Evolutionary conservation across 2,888 invertebrate genomes (phyloP).

Genomic region (Pecten maximus): DNA sequence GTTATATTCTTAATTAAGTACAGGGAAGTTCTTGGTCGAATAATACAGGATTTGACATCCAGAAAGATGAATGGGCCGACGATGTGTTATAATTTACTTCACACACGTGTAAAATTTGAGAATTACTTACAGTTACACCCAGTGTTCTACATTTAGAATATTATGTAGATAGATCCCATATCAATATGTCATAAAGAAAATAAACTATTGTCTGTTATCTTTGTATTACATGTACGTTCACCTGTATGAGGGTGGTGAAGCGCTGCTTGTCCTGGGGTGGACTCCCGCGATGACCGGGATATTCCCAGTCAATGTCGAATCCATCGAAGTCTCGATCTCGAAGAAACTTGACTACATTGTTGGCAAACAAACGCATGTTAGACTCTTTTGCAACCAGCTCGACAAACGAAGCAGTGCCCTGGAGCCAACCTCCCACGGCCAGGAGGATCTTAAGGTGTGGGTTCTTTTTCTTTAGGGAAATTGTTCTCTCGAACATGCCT

Average conservation of each 20-base stretch:
- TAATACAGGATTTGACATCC: no score
- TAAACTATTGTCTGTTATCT: no score
- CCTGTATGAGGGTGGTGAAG: constrained; percentile 62
- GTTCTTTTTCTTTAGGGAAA: constrained; percentile 46
- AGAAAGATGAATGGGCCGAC: no score
- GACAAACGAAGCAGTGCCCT: constrained; percentile 87
- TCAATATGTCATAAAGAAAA: no score
- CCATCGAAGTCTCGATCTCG: constrained; percentile 88
- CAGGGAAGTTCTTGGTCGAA: no score
- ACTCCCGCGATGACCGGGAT: constrained; percentile 85
- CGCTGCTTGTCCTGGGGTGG: constrained; percentile 67
- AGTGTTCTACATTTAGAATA: no score
- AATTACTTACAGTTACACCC: no score
- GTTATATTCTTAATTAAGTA: no score
- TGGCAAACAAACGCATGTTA: constrained; percentile 46
- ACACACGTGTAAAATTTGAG: no score
- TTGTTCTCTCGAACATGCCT: constrained; percentile 43
- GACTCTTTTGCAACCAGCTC: constrained; percentile 49
- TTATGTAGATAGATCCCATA: no score
- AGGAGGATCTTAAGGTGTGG: constrained; percentile 90
- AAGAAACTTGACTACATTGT: constrained; percentile 55
- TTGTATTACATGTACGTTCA: constrained; percentile 6
- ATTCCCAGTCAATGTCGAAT: constrained; percentile 95
- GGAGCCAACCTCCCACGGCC: constrained; percentile 97
- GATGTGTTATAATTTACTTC: no score